Percentiles rank a stretch among this genome's conserved stretches.
These are phyloP conservation scores for Rhamphomyia laevipes DNA, from an alignment of 2,888 invertebrate genomes.

Conservation along the genomic window DNA sequence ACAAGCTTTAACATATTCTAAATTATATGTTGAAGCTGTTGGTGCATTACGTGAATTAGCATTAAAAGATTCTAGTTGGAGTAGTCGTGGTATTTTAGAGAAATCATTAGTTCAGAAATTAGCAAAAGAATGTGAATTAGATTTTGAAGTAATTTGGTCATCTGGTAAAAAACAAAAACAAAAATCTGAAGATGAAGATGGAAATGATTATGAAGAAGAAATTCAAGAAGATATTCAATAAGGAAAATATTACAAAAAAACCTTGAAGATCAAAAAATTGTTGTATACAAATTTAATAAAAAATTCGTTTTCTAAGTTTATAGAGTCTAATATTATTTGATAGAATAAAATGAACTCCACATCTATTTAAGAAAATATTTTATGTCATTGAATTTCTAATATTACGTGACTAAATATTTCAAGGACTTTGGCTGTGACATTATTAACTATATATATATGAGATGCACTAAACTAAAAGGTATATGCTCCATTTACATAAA, in stretches of 20 bases:
- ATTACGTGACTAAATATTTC: too few species aligned
- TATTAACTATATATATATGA: too few species aligned
- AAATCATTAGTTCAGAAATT: slow-evolving; percentile 30
- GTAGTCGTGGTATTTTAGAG: slow-evolving; percentile 29
- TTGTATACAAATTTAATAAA: too few species aligned
- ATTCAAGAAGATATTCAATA: slow-evolving; percentile 30
- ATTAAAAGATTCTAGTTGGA: slow-evolving; percentile 33
- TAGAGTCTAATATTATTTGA: too few species aligned
- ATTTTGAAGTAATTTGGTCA: slow-evolving; percentile 35
- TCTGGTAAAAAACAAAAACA: slow-evolving; percentile 19
- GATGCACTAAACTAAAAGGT: too few species aligned
- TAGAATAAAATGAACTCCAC: too few species aligned
- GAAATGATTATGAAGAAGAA: slow-evolving; percentile 25
- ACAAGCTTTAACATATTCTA: slow-evolving; percentile 28
- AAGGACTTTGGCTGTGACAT: too few species aligned
- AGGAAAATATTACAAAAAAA: not conserved
- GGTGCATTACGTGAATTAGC: slow-evolving; percentile 31
- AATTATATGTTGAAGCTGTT: slow-evolving; percentile 33
- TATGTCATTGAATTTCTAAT: too few species aligned
- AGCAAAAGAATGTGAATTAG: slow-evolving; percentile 34
- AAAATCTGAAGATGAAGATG: slow-evolving; percentile 4
- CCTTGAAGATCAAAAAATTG: too few species aligned
- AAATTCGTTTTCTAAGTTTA: too few species aligned
- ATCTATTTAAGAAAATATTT: too few species aligned
- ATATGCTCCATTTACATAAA: too few species aligned